phyloP scores from a whole-genome alignment of 2,113 vertebrate genomes.

The Dasyornis broadbenti region DNA sequence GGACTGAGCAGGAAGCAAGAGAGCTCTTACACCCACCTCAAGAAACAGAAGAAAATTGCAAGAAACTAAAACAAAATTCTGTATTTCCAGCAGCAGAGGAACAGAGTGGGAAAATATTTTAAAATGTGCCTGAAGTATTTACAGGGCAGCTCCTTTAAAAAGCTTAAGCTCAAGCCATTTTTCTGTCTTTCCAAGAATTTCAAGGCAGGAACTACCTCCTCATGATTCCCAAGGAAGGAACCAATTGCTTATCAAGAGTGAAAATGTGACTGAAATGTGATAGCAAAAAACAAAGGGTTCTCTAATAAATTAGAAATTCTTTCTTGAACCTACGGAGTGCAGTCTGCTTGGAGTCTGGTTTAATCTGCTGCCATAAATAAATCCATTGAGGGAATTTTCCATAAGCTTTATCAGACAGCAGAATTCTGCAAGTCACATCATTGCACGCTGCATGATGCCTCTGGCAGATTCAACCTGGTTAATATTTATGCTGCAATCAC shows the following conservation, averaged over 20 bases:
- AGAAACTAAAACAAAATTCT: not conserved
- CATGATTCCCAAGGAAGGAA: conserved; percentile 30
- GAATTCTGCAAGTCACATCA: conserved; percentile 65
- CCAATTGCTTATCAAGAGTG: conserved; percentile 37
- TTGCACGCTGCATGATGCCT: not conserved
- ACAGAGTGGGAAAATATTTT: not conserved
- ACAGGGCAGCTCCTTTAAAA: not conserved
- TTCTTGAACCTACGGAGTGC: not conserved
- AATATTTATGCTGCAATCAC: conserved; percentile 56
- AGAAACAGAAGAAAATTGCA: not conserved
- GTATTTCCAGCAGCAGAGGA: not conserved
- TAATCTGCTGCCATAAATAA: conserved; percentile 67
- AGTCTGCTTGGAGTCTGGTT: conserved; percentile 65
- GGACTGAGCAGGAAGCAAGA: not conserved
- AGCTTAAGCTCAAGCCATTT: conserved; percentile 23
- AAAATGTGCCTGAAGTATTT: not conserved
- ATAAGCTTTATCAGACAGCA: conserved; percentile 42
- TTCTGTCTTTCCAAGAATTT: conserved; percentile 34
- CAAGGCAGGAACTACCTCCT: conserved; percentile 13
- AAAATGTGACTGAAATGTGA: conserved; percentile 59
- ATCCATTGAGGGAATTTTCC: conserved; percentile 57
- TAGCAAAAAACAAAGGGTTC: conserved; percentile 49
- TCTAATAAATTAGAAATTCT: conserved; percentile 61
- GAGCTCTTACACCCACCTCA: not conserved
- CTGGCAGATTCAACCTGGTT: conserved; percentile 6